Conservation (phyloP, 2,888 invertebrate genomes). For the Clitarchus hookeri region DNA sequence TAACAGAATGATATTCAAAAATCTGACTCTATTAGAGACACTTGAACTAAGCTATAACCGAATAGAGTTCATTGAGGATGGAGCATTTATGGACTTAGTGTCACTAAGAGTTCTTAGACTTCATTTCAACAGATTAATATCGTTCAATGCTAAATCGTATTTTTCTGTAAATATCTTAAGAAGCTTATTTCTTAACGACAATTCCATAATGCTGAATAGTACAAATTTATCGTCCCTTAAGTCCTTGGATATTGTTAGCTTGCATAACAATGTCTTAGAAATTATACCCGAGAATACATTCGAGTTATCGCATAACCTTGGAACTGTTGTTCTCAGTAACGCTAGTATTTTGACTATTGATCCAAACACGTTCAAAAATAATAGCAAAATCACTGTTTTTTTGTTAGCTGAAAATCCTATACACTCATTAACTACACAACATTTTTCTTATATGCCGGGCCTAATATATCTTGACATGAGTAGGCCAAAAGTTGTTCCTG, state of each 20-base stretch:
- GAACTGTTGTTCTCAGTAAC: not conserved
- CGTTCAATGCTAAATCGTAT: not conserved
- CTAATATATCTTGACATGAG: not conserved
- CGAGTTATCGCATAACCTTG: not conserved
- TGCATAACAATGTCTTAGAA: not conserved
- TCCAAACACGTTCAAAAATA: not conserved
- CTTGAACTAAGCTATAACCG: not conserved
- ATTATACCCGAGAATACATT: not conserved
- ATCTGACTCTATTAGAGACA: not conserved
- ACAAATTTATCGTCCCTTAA: not conserved
- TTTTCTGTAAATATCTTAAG: not conserved
- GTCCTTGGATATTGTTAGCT: not conserved
- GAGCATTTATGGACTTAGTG: not conserved
- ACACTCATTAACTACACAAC: not conserved
- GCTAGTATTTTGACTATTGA: not conserved
- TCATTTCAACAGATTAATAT: not conserved
- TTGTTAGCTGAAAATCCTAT: not conserved
- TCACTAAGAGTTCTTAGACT: not conserved
- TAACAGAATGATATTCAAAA: not conserved
- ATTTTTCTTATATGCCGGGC: not conserved
- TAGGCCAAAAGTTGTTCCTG: not conserved
- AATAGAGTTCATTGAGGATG: slow-evolving; percentile 6
- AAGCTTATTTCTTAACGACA: not conserved
- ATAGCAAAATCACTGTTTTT: not conserved
- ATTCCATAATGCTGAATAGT: not conserved